A percentile compares a stretch with the other conserved stretches of the same genome.
phyloP scores from a whole-genome alignment of 2,888 invertebrate species.

The Apodemia mormo region DNA sequence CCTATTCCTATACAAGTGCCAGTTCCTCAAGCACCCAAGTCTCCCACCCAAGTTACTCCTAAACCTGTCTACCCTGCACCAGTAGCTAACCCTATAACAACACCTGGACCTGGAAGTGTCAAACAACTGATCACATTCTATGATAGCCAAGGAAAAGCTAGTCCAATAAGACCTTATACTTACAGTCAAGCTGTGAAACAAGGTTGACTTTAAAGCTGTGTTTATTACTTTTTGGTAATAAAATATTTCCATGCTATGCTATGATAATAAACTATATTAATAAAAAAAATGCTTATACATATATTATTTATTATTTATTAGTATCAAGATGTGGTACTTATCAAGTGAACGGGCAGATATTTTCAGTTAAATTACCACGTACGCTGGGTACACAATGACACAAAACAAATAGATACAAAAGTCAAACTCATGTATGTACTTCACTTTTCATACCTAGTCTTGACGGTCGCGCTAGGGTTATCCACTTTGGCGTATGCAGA shows the following conservation, averaged over 20 bases:
- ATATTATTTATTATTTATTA: no score
- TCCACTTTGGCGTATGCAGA: no score
- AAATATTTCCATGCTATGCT: neutral
- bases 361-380: no score
- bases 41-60: constrained; percentile 54
- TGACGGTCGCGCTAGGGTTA: no score
- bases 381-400: no score
- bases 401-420: no score
- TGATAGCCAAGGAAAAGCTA: constrained; percentile 67
- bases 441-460: no score
- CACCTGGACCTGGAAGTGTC: constrained; percentile 69
- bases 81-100: constrained; percentile 52
- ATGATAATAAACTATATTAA: neutral
- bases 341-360: no score
- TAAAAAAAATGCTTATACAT: neutral
- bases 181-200: constrained; percentile 76
- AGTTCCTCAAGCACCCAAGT: constrained; percentile 33
- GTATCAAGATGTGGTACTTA: no score
- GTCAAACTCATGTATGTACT: no score
- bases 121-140: constrained; percentile 67
- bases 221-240: neutral
- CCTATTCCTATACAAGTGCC: neutral
- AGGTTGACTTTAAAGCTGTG: constrained; percentile 45
- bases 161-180: constrained; percentile 66
- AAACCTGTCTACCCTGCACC: constrained; percentile 57